These are phyloP conservation scores for Ophion slaviceki DNA, from an alignment of 2,888 invertebrate species.

Conservation along the genomic window DNA sequence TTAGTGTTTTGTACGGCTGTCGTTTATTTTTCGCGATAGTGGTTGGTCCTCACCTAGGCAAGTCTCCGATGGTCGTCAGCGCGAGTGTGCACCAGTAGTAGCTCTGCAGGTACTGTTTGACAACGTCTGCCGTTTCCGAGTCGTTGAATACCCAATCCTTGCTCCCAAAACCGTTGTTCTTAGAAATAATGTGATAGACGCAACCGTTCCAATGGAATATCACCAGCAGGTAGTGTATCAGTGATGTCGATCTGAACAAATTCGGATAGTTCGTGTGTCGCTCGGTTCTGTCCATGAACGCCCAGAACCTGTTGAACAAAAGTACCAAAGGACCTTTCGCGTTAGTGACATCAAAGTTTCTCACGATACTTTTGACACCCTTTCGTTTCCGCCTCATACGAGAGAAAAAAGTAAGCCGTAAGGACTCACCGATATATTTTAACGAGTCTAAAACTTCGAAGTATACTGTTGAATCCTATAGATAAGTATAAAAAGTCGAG, in stretches of 20 bases:
- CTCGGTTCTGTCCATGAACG: conserved; percentile 99
- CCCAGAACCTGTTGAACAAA: conserved; percentile 89
- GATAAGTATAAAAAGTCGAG: conserved; percentile 99
- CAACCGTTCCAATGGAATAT: conserved; percentile 99
- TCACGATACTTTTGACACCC: too few species aligned
- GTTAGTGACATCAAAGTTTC: neutral
- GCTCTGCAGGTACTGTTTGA: conserved; percentile 98
- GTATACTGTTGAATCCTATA: conserved; percentile 97
- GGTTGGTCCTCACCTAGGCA: conserved; percentile 77
- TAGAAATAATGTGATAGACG: conserved; percentile 98
- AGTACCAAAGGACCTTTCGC: neutral
- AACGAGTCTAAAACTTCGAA: conserved; percentile 97
- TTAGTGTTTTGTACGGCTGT: neutral
- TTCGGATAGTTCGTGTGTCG: conserved; percentile 99
- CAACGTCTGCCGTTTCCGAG: conserved; percentile 93
- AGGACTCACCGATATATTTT: conserved; percentile 92
- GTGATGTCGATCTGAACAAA: conserved; percentile 95
- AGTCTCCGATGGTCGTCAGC: conserved; percentile 95
- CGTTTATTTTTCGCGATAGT: neutral
- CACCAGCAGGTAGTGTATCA: conserved; percentile 98
- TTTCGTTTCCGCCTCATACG: neutral
- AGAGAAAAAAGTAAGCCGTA: too few species aligned
- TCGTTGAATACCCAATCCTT: conserved; percentile 96
- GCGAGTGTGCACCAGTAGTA: conserved; percentile 99
- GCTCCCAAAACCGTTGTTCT: conserved; percentile 97